Percentiles rank a stretch among this genome's conserved stretches.
These are phyloP conservation scores for Schizotus pectinicornis DNA, from an alignment of 2,888 invertebrate genomes.

Conservation along the genomic window DNA sequence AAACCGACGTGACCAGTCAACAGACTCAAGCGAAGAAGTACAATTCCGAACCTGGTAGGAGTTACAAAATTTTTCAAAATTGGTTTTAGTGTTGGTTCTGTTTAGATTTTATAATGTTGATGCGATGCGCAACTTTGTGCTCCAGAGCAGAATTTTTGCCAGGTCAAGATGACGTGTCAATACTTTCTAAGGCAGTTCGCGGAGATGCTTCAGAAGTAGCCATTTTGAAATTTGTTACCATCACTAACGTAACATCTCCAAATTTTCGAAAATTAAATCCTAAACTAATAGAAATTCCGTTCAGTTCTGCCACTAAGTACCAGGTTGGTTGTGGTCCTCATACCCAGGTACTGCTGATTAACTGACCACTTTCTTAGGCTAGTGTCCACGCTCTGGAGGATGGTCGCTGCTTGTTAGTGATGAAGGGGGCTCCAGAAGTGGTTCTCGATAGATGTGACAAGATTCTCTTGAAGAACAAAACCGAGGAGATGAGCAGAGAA, in stretches of 20 bases:
- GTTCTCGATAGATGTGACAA: slow-evolving; percentile 71
- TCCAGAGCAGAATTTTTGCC: slow-evolving; percentile 74
- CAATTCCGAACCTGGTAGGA: slow-evolving; percentile 41
- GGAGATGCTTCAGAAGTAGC: slow-evolving; percentile 77
- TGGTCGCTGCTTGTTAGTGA: slow-evolving; percentile 65
- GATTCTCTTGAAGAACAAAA: slow-evolving; percentile 64
- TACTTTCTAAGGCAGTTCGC: slow-evolving; percentile 52
- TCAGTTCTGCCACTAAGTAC: slow-evolving; percentile 72
- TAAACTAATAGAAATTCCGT: slow-evolving; percentile 70
- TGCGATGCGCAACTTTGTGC: slow-evolving; percentile 69
- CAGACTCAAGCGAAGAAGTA: slow-evolving; percentile 47
- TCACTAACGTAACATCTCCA: slow-evolving; percentile 9
- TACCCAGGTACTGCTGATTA: no score
- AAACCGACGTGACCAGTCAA: slow-evolving; percentile 45
- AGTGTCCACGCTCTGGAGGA: slow-evolving; percentile 70
- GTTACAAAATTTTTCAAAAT: slow-evolving; percentile 2
- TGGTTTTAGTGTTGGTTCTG: neutral
- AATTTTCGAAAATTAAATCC: slow-evolving; percentile 59
- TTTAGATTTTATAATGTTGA: slow-evolving; percentile 46
- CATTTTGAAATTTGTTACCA: slow-evolving; percentile 70
- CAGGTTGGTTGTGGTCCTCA: slow-evolving; percentile 61
- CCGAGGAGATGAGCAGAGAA: slow-evolving; percentile 61
- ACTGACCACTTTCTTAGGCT: slow-evolving; percentile 42
- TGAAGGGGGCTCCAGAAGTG: slow-evolving; percentile 80
- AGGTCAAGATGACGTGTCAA: slow-evolving; percentile 48